Evolutionary conservation across 1,140 invertebrate species (phyloP), one percentile per base, ranked within the genome.

Genomic region (Tetramorium parvispinum): DNA sequence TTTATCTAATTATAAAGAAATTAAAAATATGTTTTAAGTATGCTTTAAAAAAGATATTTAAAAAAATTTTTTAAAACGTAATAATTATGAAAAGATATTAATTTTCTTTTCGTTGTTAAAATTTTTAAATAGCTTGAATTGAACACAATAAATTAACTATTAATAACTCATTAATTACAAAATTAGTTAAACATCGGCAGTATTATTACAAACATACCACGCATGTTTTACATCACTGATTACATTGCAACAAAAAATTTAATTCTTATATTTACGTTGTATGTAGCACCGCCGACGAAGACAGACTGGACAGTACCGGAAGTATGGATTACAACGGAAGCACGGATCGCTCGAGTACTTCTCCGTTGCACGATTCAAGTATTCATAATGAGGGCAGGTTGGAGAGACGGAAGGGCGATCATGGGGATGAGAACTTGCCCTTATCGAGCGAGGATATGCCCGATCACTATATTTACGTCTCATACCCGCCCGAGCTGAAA

Each of bases 391-490:
- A 93, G 94, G 27, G 95, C 87, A 93, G 88, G 93, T 93, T 82
- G 91, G 96, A 92, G 93, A 96, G 94, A 96, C 96, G 94, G 94
- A 94, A 94, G 91, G 89, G 88, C 37, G 93, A 95, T 0, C 87
- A 90, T 6, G 93, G 92, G 43, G 96, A 96, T 71, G 95, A 93
- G 21, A 86, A 89, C 32, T n/a, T 91, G 21, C 89, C 93, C 13
- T 70, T 87, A 3, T 85, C 91, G 10, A 89, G 91, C 71, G 94
- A 94, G 49, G 93, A 93, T 2, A 92, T 93, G 89, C 92, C 96
- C 21, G 96, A 97, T 94, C 97, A 98, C 93, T 98, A 98, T 94
- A 98, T 98, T 88, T 98, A 98, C 94, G 97, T 98, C 85, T 97
- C 97, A 66, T 98, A 98, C 95, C 97, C 97, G 71, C 97, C 97